These are phyloP conservation scores for Idris sp. DNA, from an alignment of 1,140 invertebrate genomes.

Conservation along the genomic window DNA sequence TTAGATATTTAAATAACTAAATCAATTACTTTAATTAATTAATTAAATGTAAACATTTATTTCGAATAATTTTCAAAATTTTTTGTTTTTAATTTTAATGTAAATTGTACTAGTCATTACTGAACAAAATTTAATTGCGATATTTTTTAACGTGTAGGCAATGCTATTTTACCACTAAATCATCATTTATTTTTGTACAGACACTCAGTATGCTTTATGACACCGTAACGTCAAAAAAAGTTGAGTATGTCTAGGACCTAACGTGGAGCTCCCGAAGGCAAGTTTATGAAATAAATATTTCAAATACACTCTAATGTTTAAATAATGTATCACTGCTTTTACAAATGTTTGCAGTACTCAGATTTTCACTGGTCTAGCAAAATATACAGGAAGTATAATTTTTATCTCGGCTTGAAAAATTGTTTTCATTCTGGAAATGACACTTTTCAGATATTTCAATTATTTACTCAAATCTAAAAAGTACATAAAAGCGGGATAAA, in stretches of 20 bases:
- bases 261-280: slow-evolving; percentile 14
- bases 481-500: too few relatives aligned
- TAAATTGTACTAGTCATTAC: too few relatives aligned
- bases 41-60: too few relatives aligned
- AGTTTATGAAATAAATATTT: slow-evolving; percentile 38
- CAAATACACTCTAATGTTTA: slow-evolving; percentile 15
- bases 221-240: slow-evolving; percentile 16
- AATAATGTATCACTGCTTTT: slow-evolving; percentile 26
- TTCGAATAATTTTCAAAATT: too few relatives aligned
- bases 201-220: slow-evolving; percentile 17
- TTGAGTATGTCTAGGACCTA: slow-evolving; percentile 4
- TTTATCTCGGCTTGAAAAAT: slow-evolving; percentile 7
- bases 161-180: neutral
- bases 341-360: slow-evolving; percentile 23
- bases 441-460: too few relatives aligned
- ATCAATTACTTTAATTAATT: too few relatives aligned
- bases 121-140: too few relatives aligned
- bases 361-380: slow-evolving; percentile 6
- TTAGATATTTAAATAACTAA: too few relatives aligned
- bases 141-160: too few relatives aligned
- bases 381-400: slow-evolving; percentile 3
- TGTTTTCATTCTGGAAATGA: too few relatives aligned
- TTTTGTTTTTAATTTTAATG: too few relatives aligned
- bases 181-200: slow-evolving; percentile 17
- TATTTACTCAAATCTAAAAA: too few relatives aligned